Evolutionary conservation across 2,113 vertebrate species (phyloP), one percentile per base, ranked within the genome.

Genomic region (Hirundichthys speculiger): DNA sequence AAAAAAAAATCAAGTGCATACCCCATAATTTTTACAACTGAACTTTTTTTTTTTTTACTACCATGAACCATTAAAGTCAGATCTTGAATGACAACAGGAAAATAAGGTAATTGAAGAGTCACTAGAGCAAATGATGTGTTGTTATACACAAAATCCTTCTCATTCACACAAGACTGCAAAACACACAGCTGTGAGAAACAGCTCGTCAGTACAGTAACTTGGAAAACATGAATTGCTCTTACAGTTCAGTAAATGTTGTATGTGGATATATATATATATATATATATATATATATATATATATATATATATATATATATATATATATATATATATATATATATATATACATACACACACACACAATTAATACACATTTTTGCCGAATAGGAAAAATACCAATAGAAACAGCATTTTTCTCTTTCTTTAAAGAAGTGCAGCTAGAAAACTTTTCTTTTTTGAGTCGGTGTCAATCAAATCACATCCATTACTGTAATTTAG

Each of bases 121-220:
- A 58, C 49, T 43, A 68, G 60, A 75, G 52, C 45, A 70, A 64
- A 65, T 56, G 79, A 71, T 79, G 73, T 27, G 5, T 57, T 38
- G 20, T 74, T 54, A 67, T 52, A 71, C 21, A 52, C 2, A 3
- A 22, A 63, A 66, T 34, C 20, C 25, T 30, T 64, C 21, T 75
- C 65, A 67, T 64, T 80, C 64, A 75, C 34, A 61, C 50, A 46
- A 62, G 30, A 34, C 30, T 10, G 11, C 1, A 79, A 39, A 30
- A 59, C 64, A 21, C 39, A 57, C 50, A 74, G 73, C 42, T 56
- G 64, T 74, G 19, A 50, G 51, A 58, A 76, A 69, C 72, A 73
- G 57, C 66, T 22, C 52, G 49, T 34, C 39, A 70, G 27, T 79
- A 82, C 69, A 77, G 78, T 64, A 64, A 86, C 72, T 72, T 63